phyloP scores from a whole-genome alignment of 1,140 invertebrate species.

The Venturia canescens region DNA sequence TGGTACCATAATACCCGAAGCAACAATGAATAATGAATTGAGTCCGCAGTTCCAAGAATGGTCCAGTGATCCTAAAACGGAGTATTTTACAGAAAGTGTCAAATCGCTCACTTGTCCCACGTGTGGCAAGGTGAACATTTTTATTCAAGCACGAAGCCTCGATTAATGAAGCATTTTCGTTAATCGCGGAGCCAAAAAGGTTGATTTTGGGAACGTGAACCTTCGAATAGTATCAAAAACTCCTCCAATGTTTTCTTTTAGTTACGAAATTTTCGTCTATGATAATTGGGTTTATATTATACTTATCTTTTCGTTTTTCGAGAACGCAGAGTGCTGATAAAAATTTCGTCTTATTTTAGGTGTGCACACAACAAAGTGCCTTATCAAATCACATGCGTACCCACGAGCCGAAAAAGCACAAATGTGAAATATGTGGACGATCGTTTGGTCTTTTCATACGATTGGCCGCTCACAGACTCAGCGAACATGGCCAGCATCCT shows the following conservation, averaged over 20 bases:
- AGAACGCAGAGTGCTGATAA: no score
- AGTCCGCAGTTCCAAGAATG: constrained; percentile 41
- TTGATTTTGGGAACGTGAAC: no score
- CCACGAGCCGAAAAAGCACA: constrained; percentile 69
- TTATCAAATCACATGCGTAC: constrained; percentile 73
- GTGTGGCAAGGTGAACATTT: constrained; percentile 66
- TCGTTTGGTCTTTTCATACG: constrained; percentile 69
- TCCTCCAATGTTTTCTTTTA: no score
- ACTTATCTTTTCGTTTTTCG: no score
- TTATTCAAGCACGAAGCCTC: neutral
- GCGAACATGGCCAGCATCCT: constrained; percentile 65
- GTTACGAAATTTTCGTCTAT: no score
- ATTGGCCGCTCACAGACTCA: constrained; percentile 64
- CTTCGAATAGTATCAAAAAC: no score
- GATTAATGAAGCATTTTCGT: no score
- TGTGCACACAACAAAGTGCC: constrained; percentile 70
- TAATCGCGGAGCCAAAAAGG: no score
- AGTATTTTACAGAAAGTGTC: constrained; percentile 58
- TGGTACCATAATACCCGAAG: constrained; percentile 37
- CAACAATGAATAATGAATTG: constrained; percentile 33
- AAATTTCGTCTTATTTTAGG: no score
- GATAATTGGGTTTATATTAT: no score
- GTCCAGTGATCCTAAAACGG: constrained; percentile 54
- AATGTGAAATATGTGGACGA: constrained; percentile 70
- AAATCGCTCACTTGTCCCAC: constrained; percentile 67